These are phyloP conservation scores for Spialia ferax DNA, from an alignment of 2,888 invertebrate species.

Conservation along the genomic window DNA sequence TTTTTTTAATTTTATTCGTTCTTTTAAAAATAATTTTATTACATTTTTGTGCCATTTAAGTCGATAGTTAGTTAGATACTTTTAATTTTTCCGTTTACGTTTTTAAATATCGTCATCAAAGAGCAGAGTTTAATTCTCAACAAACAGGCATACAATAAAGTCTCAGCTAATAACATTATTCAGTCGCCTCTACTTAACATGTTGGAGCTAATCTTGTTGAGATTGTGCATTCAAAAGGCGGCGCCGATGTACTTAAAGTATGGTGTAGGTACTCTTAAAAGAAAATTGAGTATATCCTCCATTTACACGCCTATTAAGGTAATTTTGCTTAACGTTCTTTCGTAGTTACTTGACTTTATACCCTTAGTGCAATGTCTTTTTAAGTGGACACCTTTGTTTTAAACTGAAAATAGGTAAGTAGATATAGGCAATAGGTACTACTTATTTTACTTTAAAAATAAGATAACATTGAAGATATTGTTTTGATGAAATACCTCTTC, in stretches of 20 bases:
- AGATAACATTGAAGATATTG: too few relatives aligned
- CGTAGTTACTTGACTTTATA: neutral
- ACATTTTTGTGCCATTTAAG: too few relatives aligned
- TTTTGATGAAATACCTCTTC: too few relatives aligned
- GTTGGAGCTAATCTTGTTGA: slow-evolving; percentile 27
- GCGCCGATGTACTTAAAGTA: slow-evolving; percentile 23
- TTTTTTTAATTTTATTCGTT: too few relatives aligned
- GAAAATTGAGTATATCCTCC: neutral
- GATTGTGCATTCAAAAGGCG: slow-evolving; percentile 14
- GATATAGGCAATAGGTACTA: too few relatives aligned
- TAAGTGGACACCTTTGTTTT: neutral
- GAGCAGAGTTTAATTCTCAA: neutral
- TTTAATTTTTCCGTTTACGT: too few relatives aligned
- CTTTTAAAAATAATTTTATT: too few relatives aligned
- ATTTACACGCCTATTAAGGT: slow-evolving; percentile 2
- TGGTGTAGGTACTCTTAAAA: slow-evolving; percentile 10
- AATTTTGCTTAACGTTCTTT: neutral
- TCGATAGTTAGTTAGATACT: too few relatives aligned
- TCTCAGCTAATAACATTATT: slow-evolving; percentile 28
- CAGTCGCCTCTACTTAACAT: slow-evolving; percentile 32
- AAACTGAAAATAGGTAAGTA: neutral
- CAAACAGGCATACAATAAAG: neutral
- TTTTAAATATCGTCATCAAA: neutral
- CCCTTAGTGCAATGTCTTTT: neutral
- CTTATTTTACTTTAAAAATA: too few relatives aligned